phyloP scores from a whole-genome alignment of 2,113 vertebrate genomes.

The Athene noctua region DNA sequence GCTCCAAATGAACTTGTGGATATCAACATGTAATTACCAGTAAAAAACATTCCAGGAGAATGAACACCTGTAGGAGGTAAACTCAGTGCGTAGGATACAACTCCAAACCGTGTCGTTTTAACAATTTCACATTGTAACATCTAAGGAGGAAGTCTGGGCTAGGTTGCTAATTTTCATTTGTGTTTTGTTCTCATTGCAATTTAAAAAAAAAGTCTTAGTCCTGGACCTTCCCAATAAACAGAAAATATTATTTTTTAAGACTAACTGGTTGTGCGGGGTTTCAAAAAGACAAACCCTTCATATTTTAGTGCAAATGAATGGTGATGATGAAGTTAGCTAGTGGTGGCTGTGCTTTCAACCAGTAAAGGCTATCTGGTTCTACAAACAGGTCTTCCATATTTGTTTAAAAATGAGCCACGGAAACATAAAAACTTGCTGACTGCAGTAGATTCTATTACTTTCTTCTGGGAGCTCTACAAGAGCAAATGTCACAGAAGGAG shows the following conservation, averaged over 20 bases:
- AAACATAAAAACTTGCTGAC: background rate
- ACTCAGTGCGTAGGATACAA: background rate
- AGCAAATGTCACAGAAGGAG: background rate
- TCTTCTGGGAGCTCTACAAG: background rate
- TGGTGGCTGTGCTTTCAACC: background rate
- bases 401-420: background rate
- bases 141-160: background rate
- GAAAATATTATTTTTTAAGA: background rate
- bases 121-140: background rate
- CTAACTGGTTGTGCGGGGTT: background rate
- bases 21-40: background rate
- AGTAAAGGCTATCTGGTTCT: background rate
- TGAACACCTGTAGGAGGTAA: background rate
- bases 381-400: background rate
- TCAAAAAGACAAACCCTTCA: background rate
- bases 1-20: background rate
- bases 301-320: background rate
- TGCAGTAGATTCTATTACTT: conserved; percentile 16
- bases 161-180: background rate
- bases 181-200: background rate
- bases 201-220: background rate
- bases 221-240: background rate
- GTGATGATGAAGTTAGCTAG: background rate
- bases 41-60: background rate
- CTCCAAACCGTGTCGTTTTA: background rate